Conservation (phyloP, 2,888 invertebrate genomes). For the Parapristionchus giblindavisi region DNA sequence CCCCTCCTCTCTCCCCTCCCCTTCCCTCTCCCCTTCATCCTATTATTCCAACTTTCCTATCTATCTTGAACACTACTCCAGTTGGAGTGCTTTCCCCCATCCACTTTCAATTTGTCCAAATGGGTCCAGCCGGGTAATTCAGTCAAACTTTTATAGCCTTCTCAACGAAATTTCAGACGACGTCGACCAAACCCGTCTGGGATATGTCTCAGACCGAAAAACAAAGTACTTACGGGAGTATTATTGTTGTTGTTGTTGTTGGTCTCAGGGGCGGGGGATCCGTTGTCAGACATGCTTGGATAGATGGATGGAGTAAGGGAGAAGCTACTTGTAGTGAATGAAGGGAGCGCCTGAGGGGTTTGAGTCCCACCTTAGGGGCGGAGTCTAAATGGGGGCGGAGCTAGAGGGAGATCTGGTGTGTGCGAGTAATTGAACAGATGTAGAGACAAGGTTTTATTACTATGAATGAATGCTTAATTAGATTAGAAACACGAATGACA, state of each 20-base stretch:
- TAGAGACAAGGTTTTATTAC: too few species aligned
- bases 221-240: background rate
- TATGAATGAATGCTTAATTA: too few species aligned
- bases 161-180: too few species aligned
- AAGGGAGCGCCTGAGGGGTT: background rate
- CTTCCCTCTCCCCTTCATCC: background rate
- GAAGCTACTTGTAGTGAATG: background rate
- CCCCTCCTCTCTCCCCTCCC: background rate
- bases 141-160: too few species aligned
- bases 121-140: too few species aligned
- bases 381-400: too few species aligned
- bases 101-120: background rate
- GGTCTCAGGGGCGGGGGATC: background rate
- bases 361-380: conserved; percentile 5
- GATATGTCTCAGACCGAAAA: too few species aligned
- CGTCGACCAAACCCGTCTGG: too few species aligned
- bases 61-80: background rate
- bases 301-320: background rate
- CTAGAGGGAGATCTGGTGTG: too few species aligned
- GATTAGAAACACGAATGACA: too few species aligned
- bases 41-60: background rate
- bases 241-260: conserved; percentile 25
- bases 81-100: background rate
- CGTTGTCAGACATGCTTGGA: conserved; percentile 32
- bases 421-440: too few species aligned